Evolutionary conservation across 1,140 invertebrate species (phyloP).

Genomic region (Hirudo medicinalis): DNA sequence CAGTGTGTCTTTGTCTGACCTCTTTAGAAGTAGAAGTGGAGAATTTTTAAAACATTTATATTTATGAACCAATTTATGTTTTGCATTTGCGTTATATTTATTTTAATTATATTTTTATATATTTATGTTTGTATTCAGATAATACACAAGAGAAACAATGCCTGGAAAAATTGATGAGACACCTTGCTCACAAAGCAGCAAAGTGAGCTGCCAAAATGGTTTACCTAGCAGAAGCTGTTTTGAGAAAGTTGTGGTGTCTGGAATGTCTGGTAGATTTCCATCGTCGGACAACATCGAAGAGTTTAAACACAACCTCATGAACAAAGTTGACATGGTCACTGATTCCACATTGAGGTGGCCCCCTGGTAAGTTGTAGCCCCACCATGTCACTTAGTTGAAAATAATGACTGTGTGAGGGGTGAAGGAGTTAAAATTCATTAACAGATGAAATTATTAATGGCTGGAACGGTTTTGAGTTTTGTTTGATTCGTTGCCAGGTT

Average conservation of each 20-base stretch:
- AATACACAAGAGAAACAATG: no score
- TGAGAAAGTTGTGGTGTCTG: constrained; percentile 15
- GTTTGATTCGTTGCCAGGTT: constrained; percentile 35
- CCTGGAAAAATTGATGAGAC: no score
- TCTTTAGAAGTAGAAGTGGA: no score
- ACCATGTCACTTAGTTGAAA: neutral
- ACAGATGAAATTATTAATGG: neutral
- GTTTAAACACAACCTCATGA: constrained; percentile 70
- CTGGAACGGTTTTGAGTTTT: neutral
- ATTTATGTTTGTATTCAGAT: no score
- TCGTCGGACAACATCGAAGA: constrained; percentile 74
- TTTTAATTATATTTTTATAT: no score
- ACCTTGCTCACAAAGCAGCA: no score
- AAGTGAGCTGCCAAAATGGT: no score
- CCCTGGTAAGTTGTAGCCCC: constrained; percentile 40
- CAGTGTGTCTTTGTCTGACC: no score
- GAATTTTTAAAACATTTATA: no score
- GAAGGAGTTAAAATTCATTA: neutral
- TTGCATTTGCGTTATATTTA: no score
- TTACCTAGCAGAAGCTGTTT: neutral
- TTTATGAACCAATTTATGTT: no score
- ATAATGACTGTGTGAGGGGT: neutral
- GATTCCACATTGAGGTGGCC: constrained; percentile 70
- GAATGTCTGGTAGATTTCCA: constrained; percentile 64
- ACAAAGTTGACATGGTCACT: constrained; percentile 72